Evolutionary conservation across 1,140 invertebrate species (phyloP), one percentile per base, ranked within the genome.

Genomic region (Gryon sp.): DNA sequence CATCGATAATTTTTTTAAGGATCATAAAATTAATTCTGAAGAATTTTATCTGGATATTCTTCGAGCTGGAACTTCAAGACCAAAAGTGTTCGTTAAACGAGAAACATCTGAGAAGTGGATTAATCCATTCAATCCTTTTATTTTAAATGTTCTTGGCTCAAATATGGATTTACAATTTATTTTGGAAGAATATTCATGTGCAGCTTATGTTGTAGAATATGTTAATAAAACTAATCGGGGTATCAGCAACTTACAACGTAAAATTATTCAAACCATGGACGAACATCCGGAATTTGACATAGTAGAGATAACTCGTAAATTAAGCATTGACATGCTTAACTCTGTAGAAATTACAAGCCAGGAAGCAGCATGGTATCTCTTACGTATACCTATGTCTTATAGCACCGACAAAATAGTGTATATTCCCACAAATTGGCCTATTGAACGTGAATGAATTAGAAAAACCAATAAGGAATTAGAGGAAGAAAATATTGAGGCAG

Each of bases 341-440:
- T 68, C 74, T 70, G 80, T 85, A 43, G 87, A 88, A 50, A 87
- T 87, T 70, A 76, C 82, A 53, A 78, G 80, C 2, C 87, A 87
- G 80, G 87, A 88, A 82, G 87, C 86, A 50, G 87, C 86, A 45
- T 88, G 86, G 85, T 88, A 83, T 82, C 26, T 87, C 7, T 45
- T 83, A 45, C 22, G 72, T 4, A 55, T 76, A 28, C 72, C 74
- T 15, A 81, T 82, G 78, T 24, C 19, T 45, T 5, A 45, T 7
- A 26, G 5, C 0, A 45, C 19, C 26, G 8, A 2, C 1, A 4
- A 45, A 2, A 30, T 75, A 43, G 68, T 65, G 14, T 77, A 70
- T 55, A 88, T 88, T 2, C 81, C 82, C 19, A 89, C 87, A 22
- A 63, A 82, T 4, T 84, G 81, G 82, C 84, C 85, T 8, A 70